Percentiles rank a stretch among this genome's conserved stretches.
Conservation (phyloP, 2,888 invertebrate genomes). For the Meiosimyza platycephala region DNA sequence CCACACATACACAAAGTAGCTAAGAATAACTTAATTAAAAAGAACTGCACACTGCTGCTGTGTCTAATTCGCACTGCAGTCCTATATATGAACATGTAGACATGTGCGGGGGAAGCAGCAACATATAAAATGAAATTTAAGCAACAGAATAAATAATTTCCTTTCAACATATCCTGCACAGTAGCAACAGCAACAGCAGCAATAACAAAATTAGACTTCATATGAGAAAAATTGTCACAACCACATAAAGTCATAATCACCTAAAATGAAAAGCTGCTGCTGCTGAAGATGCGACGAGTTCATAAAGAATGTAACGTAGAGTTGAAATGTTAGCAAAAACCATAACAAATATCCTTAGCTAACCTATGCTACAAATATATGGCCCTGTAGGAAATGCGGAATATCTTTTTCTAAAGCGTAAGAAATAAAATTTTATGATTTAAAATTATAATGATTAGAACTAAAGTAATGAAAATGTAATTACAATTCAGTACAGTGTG, state of each 20-base stretch:
- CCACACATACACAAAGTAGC: not conserved
- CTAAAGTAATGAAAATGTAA: too few species aligned
- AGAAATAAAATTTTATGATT: too few species aligned
- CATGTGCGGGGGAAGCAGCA: too few species aligned
- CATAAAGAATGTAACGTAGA: not conserved
- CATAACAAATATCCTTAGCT: not conserved
- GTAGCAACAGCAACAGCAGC: not conserved
- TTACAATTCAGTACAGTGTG: too few species aligned
- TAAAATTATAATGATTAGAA: too few species aligned
- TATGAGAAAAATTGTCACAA: slow-evolving; percentile 15
- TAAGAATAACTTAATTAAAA: slow-evolving; percentile 9
- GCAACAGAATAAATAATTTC: slow-evolving; percentile 10
- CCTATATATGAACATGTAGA: too few species aligned
- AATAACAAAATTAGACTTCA: not conserved
- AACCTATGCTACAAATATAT: not conserved
- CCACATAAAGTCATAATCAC: slow-evolving; percentile 15
- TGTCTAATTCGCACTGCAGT: not conserved
- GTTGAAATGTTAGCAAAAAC: not conserved
- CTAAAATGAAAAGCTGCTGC: not conserved
- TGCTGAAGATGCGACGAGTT: not conserved
- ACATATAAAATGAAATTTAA: slow-evolving; percentile 14
- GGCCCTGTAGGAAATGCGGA: too few species aligned
- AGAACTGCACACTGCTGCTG: not conserved
- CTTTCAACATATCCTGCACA: not conserved
- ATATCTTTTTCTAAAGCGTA: too few species aligned